Conservation (phyloP, 2,113 vertebrate genomes). For the Pteronura brasiliensis region DNA sequence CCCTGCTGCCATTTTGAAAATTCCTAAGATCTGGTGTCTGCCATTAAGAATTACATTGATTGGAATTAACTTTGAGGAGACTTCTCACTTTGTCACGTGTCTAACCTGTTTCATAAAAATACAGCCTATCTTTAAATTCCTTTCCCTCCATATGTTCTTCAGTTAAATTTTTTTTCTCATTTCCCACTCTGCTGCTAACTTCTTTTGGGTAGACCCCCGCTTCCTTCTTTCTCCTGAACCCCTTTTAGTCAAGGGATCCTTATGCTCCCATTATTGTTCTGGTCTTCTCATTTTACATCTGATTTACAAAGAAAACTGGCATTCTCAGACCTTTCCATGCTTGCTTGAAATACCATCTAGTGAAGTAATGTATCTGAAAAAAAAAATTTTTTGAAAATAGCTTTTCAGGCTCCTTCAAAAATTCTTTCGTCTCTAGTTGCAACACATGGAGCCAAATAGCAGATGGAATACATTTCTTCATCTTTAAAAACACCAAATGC, state of each 20-base stretch:
- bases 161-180: not conserved
- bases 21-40: not conserved
- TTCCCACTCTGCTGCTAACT: not conserved
- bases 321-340: accelerated
- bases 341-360: conserved; percentile 18
- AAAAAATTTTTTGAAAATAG: conserved; percentile 24
- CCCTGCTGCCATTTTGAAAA: not conserved
- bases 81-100: not conserved
- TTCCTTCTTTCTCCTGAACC: not conserved
- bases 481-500: conserved; percentile 28
- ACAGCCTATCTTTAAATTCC: not conserved
- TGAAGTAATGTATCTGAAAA: conserved; percentile 29
- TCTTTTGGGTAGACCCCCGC: accelerated
- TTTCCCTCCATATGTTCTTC: not conserved
- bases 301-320: conserved; percentile 17
- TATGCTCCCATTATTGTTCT: not conserved
- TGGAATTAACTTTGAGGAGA: not conserved
- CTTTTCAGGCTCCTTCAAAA: conserved; percentile 23
- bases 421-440: conserved; percentile 69
- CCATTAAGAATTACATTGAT: accelerated
- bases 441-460: conserved; percentile 55
- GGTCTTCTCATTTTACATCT: not conserved
- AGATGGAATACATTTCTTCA: conserved; percentile 62
- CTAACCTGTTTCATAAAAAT: not conserved
- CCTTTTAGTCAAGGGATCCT: not conserved